Evolutionary conservation across 2,113 vertebrate genomes (phyloP).

Genomic region (Mellivora capensis): DNA sequence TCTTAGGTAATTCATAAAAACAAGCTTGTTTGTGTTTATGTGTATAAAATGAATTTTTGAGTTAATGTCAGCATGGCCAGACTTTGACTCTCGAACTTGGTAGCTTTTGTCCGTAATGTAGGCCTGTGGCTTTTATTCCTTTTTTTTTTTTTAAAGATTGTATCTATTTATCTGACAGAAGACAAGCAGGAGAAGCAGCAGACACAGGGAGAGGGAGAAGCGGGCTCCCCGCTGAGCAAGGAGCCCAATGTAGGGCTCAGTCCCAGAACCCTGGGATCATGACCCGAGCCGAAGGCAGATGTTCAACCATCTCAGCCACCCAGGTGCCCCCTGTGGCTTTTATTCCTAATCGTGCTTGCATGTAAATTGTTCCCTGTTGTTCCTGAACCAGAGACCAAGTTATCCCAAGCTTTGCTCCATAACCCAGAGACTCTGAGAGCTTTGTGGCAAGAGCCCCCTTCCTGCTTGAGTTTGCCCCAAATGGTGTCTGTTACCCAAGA

Average conservation of each 20-base stretch:
- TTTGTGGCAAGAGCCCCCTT: not conserved
- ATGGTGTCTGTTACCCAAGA: fast-evolving
- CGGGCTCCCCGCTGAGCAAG: not conserved
- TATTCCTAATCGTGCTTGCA: not conserved
- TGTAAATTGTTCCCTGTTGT: not conserved
- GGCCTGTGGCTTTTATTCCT: not conserved
- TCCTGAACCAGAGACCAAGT: not conserved
- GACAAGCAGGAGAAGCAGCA: not conserved
- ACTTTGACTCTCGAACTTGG: not conserved
- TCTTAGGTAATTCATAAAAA: not conserved
- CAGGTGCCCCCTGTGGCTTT: not conserved
- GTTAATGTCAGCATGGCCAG: not conserved
- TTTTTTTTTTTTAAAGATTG: not conserved
- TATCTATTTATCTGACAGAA: not conserved
- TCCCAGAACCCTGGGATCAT: not conserved
- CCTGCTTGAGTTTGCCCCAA: not conserved
- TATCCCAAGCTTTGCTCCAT: not conserved
- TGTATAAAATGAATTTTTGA: not conserved
- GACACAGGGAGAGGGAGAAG: not conserved
- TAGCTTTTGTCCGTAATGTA: not conserved
- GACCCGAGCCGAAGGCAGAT: not conserved
- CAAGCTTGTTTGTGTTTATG: not conserved
- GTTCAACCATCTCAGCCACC: too few relatives aligned
- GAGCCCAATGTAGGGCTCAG: not conserved
- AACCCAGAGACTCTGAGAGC: not conserved